A percentile compares a stretch with the other conserved stretches of the same genome.
These are phyloP conservation scores for Volucella inflata DNA, from an alignment of 2,888 invertebrate genomes.

Conservation along the genomic window DNA sequence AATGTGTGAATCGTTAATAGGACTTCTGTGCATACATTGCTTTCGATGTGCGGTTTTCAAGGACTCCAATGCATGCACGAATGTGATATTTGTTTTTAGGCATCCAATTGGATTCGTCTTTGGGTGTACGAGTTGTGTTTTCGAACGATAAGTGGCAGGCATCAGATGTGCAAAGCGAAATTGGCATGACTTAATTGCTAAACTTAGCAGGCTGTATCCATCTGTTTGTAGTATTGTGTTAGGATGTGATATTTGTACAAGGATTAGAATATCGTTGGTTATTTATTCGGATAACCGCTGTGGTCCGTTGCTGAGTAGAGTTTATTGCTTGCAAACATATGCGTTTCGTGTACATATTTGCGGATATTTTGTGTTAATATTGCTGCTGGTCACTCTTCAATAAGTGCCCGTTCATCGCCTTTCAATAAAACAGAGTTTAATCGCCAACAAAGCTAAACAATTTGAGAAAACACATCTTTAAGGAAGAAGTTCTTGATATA, in stretches of 20 bases:
- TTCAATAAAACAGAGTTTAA: too few species aligned
- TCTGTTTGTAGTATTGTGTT: slow-evolving; percentile 69
- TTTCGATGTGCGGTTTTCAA: slow-evolving; percentile 72
- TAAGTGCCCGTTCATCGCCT: too few species aligned
- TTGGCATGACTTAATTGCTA: slow-evolving; percentile 68
- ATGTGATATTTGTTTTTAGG: slow-evolving; percentile 62
- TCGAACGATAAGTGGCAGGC: slow-evolving; percentile 35
- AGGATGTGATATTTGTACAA: slow-evolving; percentile 68
- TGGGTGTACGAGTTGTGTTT: slow-evolving; percentile 8
- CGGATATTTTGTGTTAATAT: too few species aligned
- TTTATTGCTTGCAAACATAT: slow-evolving; percentile 39
- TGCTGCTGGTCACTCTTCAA: too few species aligned
- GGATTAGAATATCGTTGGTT: slow-evolving; percentile 57
- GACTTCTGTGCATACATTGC: slow-evolving; percentile 50
- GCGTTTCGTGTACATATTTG: background rate
- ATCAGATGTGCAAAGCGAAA: slow-evolving; percentile 59
- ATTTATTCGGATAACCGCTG: slow-evolving; percentile 51
- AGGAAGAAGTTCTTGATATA: too few species aligned
- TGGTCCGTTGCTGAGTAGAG: slow-evolving; percentile 31
- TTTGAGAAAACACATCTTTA: too few species aligned
- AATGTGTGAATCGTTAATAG: slow-evolving; percentile 71
- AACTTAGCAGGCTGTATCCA: slow-evolving; percentile 58
- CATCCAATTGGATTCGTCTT: slow-evolving; percentile 50
- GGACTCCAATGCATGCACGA: slow-evolving; percentile 60
- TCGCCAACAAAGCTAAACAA: too few species aligned